Percentiles rank a stretch among this genome's conserved stretches.
phyloP scores from a whole-genome alignment of 2,888 invertebrate genomes.

The Thumatha senex region DNA sequence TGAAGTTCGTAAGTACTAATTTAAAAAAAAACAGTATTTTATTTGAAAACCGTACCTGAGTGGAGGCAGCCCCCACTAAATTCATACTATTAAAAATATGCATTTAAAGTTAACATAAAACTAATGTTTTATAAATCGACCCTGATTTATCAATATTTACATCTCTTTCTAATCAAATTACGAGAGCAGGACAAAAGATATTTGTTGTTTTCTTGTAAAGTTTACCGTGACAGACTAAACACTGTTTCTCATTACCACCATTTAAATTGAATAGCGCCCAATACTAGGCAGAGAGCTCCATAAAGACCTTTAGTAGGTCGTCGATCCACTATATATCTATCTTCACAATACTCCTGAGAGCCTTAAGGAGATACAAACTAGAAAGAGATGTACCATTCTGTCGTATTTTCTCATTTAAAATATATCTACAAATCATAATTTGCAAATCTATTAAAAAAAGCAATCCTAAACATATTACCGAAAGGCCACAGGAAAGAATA shows the following conservation, averaged over 20 bases:
- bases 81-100: too few species aligned
- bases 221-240: neutral
- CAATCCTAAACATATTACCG: conserved; percentile 6
- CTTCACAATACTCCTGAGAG: too few species aligned
- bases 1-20: too few species aligned
- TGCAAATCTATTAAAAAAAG: conserved; percentile 3
- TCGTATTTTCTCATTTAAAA: neutral
- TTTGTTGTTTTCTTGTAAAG: neutral
- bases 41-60: too few species aligned
- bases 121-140: neutral
- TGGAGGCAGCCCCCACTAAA: too few species aligned
- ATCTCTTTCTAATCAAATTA: conserved; percentile 1
- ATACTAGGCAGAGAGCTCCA: too few species aligned
- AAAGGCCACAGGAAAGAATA: conserved; percentile 23
- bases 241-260: too few species aligned
- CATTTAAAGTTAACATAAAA: too few species aligned
- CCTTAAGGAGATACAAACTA: neutral
- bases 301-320: too few species aligned
- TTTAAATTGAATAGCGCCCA: too few species aligned
- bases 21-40: too few species aligned
- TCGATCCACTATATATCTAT: too few species aligned
- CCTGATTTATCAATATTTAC: neutral
- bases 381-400: neutral
- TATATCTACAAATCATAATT: neutral
- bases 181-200: neutral